Percentiles rank a stretch among this genome's conserved stretches.
phyloP scores from a whole-genome alignment of 2,797 vertebrate genomes.

The Sciaenops ocellatus region DNA sequence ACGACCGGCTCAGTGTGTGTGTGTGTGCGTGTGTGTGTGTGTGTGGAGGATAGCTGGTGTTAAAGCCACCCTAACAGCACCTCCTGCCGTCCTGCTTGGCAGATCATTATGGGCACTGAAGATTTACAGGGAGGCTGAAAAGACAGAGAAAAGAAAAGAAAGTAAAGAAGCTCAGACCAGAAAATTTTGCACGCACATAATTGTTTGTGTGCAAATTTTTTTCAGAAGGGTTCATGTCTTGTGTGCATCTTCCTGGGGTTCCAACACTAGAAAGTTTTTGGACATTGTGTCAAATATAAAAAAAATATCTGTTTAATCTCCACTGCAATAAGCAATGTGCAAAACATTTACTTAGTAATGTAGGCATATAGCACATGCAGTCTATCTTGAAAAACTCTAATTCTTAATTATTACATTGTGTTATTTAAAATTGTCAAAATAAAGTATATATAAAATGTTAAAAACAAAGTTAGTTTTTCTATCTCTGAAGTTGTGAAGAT shows the following conservation, averaged over 20 bases:
- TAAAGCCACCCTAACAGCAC: slow-evolving; percentile 77
- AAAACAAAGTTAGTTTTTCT: not conserved
- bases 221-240: not conserved
- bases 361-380: not conserved
- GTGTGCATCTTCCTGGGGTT: not conserved
- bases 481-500: not conserved
- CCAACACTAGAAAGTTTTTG: not conserved
- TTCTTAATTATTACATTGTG: not conserved
- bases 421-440: not conserved
- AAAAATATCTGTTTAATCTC: not conserved
- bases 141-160: slow-evolving; percentile 10
- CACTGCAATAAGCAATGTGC: not conserved
- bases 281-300: not conserved
- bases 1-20: slow-evolving; percentile 34
- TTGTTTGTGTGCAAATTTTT: not conserved
- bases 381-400: not conserved
- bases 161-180: not conserved
- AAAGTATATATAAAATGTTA: too few species aligned
- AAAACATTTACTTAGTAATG: not conserved
- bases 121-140: slow-evolving; percentile 52
- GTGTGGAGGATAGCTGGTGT: slow-evolving; percentile 52
- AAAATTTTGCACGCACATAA: slow-evolving; percentile 4
- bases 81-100: slow-evolving; percentile 76
- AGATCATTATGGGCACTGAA: slow-evolving; percentile 61
- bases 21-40: slow-evolving; percentile 12